Conservation (phyloP, 2,888 invertebrate species). For the Cephalotes varians region DNA sequence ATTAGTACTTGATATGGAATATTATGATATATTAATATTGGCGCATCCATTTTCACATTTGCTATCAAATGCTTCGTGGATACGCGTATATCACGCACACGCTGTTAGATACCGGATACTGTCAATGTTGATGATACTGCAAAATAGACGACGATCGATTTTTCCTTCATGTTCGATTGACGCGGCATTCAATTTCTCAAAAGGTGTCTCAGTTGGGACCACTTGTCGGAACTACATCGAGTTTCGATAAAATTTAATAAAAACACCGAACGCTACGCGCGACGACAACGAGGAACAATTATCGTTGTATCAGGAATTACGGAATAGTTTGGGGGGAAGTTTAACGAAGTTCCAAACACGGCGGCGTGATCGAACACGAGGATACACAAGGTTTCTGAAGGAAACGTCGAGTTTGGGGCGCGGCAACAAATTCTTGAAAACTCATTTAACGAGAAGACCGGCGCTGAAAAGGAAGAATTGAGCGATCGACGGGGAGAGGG, state of each 20-base stretch:
- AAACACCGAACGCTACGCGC: conserved; percentile 16
- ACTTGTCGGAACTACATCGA: neutral
- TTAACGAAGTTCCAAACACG: conserved; percentile 45
- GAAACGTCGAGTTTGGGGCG: neutral
- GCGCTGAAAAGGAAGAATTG: conserved; percentile 41
- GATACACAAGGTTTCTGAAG: conserved; percentile 7
- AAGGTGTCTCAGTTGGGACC: neutral
- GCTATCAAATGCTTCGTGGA: conserved; percentile 1
- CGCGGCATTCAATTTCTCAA: neutral
- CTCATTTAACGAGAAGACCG: conserved; percentile 45
- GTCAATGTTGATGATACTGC: conserved; percentile 28
- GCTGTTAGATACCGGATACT: neutral
- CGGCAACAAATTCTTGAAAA: conserved; percentile 55
- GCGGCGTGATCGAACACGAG: conserved; percentile 16
- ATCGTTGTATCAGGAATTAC: conserved; percentile 33
- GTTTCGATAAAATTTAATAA: conserved; percentile 31
- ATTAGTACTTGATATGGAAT: neutral
- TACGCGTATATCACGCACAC: neutral
- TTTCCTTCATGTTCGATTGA: conserved; percentile 7
- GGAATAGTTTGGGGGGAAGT: conserved; percentile 8
- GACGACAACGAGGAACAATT: conserved; percentile 37
- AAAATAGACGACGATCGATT: conserved; percentile 26
- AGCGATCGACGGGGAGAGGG: neutral
- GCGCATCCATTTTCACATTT: conserved; percentile 5
- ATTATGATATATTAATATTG: conserved; percentile 18